A percentile compares a stretch with the other conserved stretches of the same genome.
phyloP scores from a whole-genome alignment of 2,113 vertebrate species.

The Protobothrops mucrosquamatus region DNA sequence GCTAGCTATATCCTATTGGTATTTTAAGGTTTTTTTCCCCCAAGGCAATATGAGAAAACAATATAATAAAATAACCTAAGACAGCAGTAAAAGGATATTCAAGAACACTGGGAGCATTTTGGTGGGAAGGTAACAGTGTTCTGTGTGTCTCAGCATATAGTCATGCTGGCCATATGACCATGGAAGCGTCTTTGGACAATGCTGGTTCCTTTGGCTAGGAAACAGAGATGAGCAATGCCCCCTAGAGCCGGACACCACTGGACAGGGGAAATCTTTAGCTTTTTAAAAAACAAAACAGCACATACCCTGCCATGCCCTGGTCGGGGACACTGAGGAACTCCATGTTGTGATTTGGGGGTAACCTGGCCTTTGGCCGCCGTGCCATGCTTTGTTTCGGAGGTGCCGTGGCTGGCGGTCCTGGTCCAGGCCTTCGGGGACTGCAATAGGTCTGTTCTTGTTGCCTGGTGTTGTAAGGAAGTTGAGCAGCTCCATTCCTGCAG shows the following conservation, averaged over 20 bases:
- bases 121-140: no score
- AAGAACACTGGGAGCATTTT: no score
- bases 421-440: constrained; percentile 59
- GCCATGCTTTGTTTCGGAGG: constrained; percentile 63
- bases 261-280: not conserved
- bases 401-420: constrained; percentile 59
- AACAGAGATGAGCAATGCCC: not conserved
- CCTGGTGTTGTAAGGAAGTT: constrained; percentile 50
- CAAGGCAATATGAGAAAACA: not conserved
- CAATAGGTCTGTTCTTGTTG: constrained; percentile 61
- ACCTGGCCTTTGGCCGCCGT: constrained; percentile 52
- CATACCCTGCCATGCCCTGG: constrained; percentile 89
- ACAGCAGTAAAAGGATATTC: not conserved
- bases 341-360: constrained; percentile 70
- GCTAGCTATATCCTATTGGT: not conserved
- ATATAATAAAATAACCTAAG: not conserved
- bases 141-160: no score
- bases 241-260: not conserved
- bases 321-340: constrained; percentile 96
- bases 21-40: not conserved
- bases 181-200: not conserved
- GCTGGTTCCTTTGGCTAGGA: not conserved
- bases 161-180: not conserved
- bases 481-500: constrained; percentile 80
- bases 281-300: not conserved